These are phyloP conservation scores for Cyaniris semiargus DNA, from an alignment of 2,888 invertebrate species.

Conservation along the genomic window DNA sequence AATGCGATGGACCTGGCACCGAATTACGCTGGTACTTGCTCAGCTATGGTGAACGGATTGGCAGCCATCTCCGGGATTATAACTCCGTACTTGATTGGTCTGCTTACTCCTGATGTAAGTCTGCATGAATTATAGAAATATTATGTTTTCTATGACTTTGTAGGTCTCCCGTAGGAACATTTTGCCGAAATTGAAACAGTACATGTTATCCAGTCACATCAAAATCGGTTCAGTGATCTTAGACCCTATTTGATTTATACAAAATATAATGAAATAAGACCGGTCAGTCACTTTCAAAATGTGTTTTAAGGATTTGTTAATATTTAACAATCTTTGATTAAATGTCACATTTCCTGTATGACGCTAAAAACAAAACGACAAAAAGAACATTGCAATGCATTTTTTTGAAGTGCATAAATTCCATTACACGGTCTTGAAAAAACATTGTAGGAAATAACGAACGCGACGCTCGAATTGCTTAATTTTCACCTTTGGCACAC, in stretches of 20 bases:
- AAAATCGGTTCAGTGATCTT: no score
- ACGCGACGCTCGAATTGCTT: slow-evolving; percentile 21
- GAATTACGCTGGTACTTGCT: slow-evolving; percentile 83
- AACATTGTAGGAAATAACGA: slow-evolving; percentile 24
- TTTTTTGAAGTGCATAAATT: background rate
- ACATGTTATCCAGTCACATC: no score
- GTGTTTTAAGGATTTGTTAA: no score
- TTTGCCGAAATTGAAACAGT: no score
- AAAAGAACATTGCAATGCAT: slow-evolving; percentile 3
- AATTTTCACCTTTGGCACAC: slow-evolving; percentile 24
- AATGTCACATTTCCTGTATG: background rate
- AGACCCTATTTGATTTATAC: no score
- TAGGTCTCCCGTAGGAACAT: no score
- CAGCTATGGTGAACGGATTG: slow-evolving; percentile 83
- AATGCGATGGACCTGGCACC: slow-evolving; percentile 84
- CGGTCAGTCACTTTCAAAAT: no score
- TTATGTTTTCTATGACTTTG: slow-evolving; percentile 1
- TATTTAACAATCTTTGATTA: background rate
- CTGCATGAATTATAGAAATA: background rate
- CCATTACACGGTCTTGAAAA: background rate
- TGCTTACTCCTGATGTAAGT: slow-evolving; percentile 82
- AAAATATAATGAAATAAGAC: no score
- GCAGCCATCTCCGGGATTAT: slow-evolving; percentile 82
- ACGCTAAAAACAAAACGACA: background rate
- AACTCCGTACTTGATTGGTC: slow-evolving; percentile 81